Evolutionary conservation across 2,888 invertebrate genomes (phyloP), one percentile per base, ranked within the genome.

Genomic region (Sisyra terminalis): DNA sequence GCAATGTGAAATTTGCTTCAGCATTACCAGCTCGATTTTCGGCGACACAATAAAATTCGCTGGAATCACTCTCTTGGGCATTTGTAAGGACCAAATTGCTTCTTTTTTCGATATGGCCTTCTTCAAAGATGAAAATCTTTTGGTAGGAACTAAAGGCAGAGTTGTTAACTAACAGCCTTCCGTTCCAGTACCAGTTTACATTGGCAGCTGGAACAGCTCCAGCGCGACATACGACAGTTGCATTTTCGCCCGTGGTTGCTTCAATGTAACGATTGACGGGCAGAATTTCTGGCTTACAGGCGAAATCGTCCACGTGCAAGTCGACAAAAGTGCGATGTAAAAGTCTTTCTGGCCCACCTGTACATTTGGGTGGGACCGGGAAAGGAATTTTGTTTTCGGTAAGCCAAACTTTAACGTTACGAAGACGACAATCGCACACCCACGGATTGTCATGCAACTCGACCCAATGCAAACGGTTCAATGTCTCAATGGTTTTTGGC

Each of bases 111-210:
- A 76, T 73, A 39, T 75, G 73, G 1, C 84, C 84, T 47, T 78
- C 78, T 63, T 88, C 88, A 53, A 69, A 76, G 49, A 88, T 76
- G 52, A 73, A 70, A 39, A 85, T 73, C 54, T 74, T 76, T 56
- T 87, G 86, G 53, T 82, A 79, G 24, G 79, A 73, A 54, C 81
- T 82, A 53, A 86, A 83, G 39, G 75, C 73, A 40, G 81, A 81
- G 54, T 82, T 81, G 58, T 88, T 88, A 42, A 73, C 66, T 47
- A 89, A 67, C 45, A 78, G 65, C 39, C 82, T 71, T 0, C 87
- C 86, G 55, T 85, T 84, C 80, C 83, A 85, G 57, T 82, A 85
- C 90, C 90, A 90, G 53, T 78, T 81, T 46, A 90, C 75, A 48
- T 69, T 73, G 1, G 90, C 82, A 37, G 80, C 71, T 1, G 90